Evolutionary conservation across 2,888 invertebrate genomes (phyloP).

Genomic region (Carcina quercana): DNA sequence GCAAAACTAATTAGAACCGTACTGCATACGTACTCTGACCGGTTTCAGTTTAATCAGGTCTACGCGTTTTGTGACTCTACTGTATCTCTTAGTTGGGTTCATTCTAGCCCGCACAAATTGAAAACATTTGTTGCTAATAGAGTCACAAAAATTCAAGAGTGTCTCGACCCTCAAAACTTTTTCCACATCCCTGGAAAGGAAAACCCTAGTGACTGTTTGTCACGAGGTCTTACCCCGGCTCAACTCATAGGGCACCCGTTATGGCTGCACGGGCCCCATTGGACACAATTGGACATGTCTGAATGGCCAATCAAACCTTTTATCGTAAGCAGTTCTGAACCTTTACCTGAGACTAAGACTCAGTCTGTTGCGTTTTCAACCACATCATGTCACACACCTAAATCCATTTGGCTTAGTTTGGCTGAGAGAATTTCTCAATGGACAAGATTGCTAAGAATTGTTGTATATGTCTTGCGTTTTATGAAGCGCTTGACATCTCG

Average conservation of each 20-base stretch:
- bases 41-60: no score
- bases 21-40: background rate
- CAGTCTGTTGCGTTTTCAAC: background rate
- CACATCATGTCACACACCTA: no score
- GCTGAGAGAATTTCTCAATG: background rate
- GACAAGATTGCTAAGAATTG: background rate
- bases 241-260: slow-evolving; percentile 6
- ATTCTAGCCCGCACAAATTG: slow-evolving; percentile 11
- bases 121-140: slow-evolving; percentile 14
- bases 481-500: background rate
- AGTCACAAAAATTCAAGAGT: slow-evolving; percentile 4
- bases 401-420: background rate
- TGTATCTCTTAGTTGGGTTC: slow-evolving; percentile 12
- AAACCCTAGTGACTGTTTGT: slow-evolving; percentile 14
- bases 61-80: slow-evolving; percentile 14
- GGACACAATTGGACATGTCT: background rate
- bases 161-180: slow-evolving; percentile 4
- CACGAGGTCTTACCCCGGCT: slow-evolving; percentile 7
- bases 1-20: slow-evolving; percentile 5
- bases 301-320: background rate
- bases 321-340: background rate
- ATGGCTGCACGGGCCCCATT: slow-evolving; percentile 7
- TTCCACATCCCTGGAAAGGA: slow-evolving; percentile 2
- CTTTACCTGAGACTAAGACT: background rate
- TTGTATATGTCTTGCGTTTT: slow-evolving; percentile 3